phyloP scores from a whole-genome alignment of 2,113 vertebrate genomes.

The Malurus alboscapulatus region DNA sequence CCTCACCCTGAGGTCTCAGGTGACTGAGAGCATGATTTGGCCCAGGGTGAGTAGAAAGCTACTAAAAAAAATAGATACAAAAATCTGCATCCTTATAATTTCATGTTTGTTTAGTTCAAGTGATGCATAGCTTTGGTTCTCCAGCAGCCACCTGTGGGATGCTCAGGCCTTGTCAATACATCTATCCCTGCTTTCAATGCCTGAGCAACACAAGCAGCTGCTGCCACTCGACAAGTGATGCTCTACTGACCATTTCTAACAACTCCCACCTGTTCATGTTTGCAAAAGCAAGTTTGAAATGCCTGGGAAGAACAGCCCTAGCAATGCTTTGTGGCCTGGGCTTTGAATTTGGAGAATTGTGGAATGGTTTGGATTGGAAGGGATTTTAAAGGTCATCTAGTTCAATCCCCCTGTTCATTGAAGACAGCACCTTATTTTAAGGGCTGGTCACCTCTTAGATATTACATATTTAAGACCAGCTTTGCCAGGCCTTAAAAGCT shows the following conservation, averaged over 20 bases:
- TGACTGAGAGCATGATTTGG: not conserved
- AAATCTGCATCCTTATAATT: not conserved
- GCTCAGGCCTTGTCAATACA: not conserved
- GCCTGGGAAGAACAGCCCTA: not conserved
- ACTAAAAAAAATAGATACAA: not conserved
- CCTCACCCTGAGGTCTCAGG: not conserved
- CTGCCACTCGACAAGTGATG: not conserved
- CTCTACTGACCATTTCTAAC: constrained; percentile 43
- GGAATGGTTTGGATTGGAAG: not conserved
- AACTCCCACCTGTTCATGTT: not conserved
- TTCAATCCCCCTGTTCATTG: not conserved
- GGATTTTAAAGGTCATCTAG: not conserved
- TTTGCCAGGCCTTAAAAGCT: not conserved
- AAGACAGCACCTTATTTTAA: not conserved
- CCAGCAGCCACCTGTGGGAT: not conserved
- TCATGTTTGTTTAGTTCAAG: not conserved
- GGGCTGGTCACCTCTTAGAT: not conserved
- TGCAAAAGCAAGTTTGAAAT: constrained; percentile 29
- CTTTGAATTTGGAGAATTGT: not conserved
- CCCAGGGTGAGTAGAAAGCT: not conserved
- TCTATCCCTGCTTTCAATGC: not conserved
- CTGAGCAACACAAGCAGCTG: not conserved
- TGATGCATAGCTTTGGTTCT: not conserved
- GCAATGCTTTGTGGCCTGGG: not conserved
- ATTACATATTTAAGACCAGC: not conserved